phyloP scores from a whole-genome alignment of 2,888 invertebrate species.

The Morpho deidamia region DNA sequence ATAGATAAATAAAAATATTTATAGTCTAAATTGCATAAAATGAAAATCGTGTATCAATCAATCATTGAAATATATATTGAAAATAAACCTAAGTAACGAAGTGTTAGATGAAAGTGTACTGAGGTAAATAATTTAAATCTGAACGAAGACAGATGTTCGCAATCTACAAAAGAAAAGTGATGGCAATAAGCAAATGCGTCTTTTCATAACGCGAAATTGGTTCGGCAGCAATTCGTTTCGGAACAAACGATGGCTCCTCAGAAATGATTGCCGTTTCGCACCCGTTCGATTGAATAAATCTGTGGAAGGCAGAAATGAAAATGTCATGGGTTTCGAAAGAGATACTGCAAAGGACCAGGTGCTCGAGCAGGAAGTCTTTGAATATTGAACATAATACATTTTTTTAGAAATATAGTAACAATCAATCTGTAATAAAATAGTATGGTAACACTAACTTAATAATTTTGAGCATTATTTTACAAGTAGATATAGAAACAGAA shows the following conservation, averaged over 20 bases:
- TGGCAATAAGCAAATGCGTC: conserved; percentile 68
- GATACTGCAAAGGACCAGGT: conserved; percentile 12
- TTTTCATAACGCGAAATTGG: conserved; percentile 71
- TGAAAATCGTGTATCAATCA: no score
- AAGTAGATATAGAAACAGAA: no score
- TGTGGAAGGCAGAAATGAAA: conserved; percentile 28
- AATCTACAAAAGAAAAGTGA: conserved; percentile 57
- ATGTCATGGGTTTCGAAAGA: conserved; percentile 13
- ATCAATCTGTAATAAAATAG: no score
- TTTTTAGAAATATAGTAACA: no score
- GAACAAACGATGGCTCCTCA: conserved; percentile 44
- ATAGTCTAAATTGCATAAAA: no score
- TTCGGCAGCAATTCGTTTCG: conserved; percentile 57
- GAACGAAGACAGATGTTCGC: conserved; percentile 46
- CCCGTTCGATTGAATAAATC: conserved; percentile 36
- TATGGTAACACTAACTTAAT: no score
- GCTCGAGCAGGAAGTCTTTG: background rate
- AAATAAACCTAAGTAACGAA: background rate
- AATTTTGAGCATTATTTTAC: no score
- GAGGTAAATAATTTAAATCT: conserved; percentile 16
- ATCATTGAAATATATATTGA: background rate
- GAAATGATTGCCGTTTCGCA: conserved; percentile 47
- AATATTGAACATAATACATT: background rate
- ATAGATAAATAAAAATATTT: no score
- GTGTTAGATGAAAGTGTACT: background rate